Evolutionary conservation across 2,888 invertebrate species (phyloP).

Genomic region (Celastrina argiolus): DNA sequence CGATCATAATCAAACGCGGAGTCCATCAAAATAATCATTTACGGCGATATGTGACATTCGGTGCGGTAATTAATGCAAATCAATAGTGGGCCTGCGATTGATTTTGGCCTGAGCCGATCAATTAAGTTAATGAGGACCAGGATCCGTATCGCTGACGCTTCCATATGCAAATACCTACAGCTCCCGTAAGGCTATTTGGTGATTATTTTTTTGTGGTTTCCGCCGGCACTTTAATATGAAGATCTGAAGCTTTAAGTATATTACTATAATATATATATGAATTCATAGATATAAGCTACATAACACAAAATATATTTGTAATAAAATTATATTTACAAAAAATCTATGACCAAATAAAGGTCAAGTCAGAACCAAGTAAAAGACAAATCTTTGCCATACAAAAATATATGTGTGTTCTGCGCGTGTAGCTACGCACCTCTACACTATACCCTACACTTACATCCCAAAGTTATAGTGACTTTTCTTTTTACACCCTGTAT

Average conservation of each 20-base stretch:
- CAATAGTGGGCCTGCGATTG: slow-evolving; percentile 69
- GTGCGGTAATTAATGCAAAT: slow-evolving; percentile 74
- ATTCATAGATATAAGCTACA: too few species aligned
- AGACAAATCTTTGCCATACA: too few species aligned
- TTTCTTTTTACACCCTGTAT: too few species aligned
- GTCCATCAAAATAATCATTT: slow-evolving; percentile 67
- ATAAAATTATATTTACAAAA: too few species aligned
- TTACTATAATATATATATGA: neutral
- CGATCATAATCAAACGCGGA: slow-evolving; percentile 43
- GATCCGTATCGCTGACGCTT: slow-evolving; percentile 69
- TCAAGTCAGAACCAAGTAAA: too few species aligned
- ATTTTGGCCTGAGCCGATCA: slow-evolving; percentile 71
- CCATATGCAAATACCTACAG: slow-evolving; percentile 66
- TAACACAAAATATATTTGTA: neutral
- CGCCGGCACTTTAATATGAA: neutral
- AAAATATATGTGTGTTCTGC: too few species aligned
- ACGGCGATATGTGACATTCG: slow-evolving; percentile 64
- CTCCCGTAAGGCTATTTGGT: slow-evolving; percentile 38
- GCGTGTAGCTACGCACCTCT: too few species aligned
- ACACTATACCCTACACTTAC: too few species aligned
- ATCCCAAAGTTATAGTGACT: too few species aligned
- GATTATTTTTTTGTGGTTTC: slow-evolving; percentile 30
- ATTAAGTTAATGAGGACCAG: slow-evolving; percentile 73
- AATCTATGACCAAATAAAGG: too few species aligned
- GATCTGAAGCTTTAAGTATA: neutral